Evolutionary conservation across 2,113 vertebrate species (phyloP).

Genomic region (Guaruba guarouba): DNA sequence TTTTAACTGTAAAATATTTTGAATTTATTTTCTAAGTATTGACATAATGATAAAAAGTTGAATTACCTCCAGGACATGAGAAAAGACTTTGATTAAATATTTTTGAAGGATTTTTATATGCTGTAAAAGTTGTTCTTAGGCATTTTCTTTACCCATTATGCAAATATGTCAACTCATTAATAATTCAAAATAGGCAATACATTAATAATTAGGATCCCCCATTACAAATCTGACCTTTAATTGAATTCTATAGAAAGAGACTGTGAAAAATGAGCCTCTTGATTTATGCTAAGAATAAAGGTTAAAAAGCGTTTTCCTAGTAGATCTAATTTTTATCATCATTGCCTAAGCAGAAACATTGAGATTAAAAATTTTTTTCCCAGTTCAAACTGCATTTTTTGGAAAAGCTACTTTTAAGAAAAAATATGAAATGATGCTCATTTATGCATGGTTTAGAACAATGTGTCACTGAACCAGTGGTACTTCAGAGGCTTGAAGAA

Average conservation of each 20-base stretch:
- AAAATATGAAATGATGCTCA: not conserved
- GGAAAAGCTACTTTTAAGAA: not conserved
- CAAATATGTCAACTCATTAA: conserved; percentile 79
- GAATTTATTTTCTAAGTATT: conserved; percentile 34
- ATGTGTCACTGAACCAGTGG: not conserved
- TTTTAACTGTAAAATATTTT: conserved; percentile 44
- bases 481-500: not conserved
- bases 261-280: conserved; percentile 80
- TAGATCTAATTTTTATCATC: conserved; percentile 58
- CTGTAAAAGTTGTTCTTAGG: conserved; percentile 69
- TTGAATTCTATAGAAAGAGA: conserved; percentile 80
- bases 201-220: conserved; percentile 81
- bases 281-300: conserved; percentile 82
- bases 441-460: not conserved
- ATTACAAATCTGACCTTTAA: conserved; percentile 85
- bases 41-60: conserved; percentile 24
- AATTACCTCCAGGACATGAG: not conserved
- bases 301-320: conserved; percentile 77
- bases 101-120: conserved; percentile 51
- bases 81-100: conserved; percentile 44
- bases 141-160: conserved; percentile 79
- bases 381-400: not conserved
- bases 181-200: conserved; percentile 79
- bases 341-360: conserved; percentile 7
- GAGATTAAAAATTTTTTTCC: not conserved